phyloP scores from a whole-genome alignment of 2,113 vertebrate genomes.

The Psammodynastes pulverulentus region DNA sequence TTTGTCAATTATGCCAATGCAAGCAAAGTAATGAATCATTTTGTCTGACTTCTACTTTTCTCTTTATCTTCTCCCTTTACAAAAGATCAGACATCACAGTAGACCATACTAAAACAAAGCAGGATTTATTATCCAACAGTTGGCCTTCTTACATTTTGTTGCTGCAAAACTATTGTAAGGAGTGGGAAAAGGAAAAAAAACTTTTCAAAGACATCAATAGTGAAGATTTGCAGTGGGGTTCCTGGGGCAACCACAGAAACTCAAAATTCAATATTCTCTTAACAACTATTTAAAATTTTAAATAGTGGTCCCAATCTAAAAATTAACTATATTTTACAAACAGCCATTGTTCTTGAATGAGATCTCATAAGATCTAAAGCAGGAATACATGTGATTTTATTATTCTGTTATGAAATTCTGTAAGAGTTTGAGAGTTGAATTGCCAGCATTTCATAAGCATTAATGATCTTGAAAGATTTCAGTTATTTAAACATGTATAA shows the following conservation, averaged over 20 bases:
- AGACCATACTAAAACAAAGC: not conserved
- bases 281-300: not conserved
- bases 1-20: not conserved
- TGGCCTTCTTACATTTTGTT: not conserved
- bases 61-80: not conserved
- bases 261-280: not conserved
- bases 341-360: not conserved
- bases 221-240: not conserved
- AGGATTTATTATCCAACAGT: not conserved
- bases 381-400: not conserved
- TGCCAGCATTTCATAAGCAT: not conserved
- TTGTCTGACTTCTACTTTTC: not conserved
- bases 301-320: not conserved
- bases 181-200: not conserved
- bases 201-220: not conserved
- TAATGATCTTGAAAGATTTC: not conserved
- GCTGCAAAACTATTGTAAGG: not conserved
- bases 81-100: not conserved
- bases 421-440: not conserved
- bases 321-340: not conserved
- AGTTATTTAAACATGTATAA: not conserved
- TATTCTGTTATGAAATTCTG: not conserved
- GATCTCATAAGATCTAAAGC: not conserved
- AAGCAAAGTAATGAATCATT: not conserved
- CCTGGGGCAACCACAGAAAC: not conserved